These are phyloP conservation scores for Eulemur macaco DNA, from an alignment of 2,113 vertebrate species.

Conservation along the genomic window DNA sequence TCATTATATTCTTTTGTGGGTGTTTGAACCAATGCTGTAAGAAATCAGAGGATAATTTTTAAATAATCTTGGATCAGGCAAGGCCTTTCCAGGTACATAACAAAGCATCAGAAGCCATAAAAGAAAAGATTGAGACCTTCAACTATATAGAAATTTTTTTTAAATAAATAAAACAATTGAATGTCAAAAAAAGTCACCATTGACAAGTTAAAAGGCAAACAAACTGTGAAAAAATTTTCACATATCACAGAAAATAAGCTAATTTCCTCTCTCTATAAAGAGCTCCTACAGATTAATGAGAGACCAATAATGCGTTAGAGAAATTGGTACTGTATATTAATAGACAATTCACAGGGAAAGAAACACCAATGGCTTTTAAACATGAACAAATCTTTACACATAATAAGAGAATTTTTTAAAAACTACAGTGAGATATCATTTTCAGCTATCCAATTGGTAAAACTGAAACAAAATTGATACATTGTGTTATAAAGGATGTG, in stretches of 20 bases:
- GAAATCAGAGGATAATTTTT: background rate
- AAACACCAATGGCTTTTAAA: background rate
- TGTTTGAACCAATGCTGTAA: background rate
- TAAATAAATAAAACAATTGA: background rate
- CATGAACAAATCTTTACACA: background rate
- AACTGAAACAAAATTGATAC: background rate
- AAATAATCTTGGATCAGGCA: background rate
- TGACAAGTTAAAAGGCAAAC: constrained; percentile 7
- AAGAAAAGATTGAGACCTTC: background rate
- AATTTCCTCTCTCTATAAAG: background rate
- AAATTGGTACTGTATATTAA: background rate
- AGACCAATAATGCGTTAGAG: background rate
- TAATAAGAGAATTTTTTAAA: background rate
- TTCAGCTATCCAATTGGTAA: background rate
- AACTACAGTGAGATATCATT: background rate
- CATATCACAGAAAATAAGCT: background rate
- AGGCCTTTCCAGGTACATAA: background rate
- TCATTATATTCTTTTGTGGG: background rate
- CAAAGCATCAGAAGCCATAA: background rate
- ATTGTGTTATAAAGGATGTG: background rate
- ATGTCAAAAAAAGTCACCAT: background rate
- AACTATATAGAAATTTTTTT: background rate
- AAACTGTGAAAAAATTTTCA: background rate
- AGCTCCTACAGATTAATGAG: background rate
- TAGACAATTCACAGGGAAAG: background rate